Percentiles rank a stretch among this genome's conserved stretches.
Conservation (phyloP, 2,888 invertebrate species). For the Pinctada fucata region DNA sequence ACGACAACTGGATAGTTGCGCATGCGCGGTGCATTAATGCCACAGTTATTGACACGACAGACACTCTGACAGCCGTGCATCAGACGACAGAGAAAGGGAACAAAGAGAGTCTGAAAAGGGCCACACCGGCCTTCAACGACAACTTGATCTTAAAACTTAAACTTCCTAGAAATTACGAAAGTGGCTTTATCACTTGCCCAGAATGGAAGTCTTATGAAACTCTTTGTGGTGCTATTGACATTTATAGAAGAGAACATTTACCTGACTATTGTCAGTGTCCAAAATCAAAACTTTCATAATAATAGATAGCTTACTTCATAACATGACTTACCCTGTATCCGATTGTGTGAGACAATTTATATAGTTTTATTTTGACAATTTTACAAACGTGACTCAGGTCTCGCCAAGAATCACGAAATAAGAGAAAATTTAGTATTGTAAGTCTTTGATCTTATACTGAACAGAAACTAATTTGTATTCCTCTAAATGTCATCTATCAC, state of each 20-base stretch:
- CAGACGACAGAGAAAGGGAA: slow-evolving; percentile 39
- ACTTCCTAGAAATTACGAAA: slow-evolving; percentile 16
- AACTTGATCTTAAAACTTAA: slow-evolving; percentile 20
- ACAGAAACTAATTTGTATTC: too few relatives aligned
- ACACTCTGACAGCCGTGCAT: slow-evolving; percentile 35
- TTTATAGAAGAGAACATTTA: slow-evolving; percentile 9
- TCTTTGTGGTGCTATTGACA: slow-evolving; percentile 32
- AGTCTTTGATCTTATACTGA: neutral
- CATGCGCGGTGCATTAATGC: slow-evolving; percentile 28
- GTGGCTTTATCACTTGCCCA: slow-evolving; percentile 31
- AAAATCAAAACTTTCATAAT: neutral
- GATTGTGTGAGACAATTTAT: too few relatives aligned
- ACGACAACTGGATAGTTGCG: slow-evolving; percentile 40
- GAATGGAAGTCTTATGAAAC: slow-evolving; percentile 27
- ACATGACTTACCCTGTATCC: too few relatives aligned
- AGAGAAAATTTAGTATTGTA: neutral
- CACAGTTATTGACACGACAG: slow-evolving; percentile 34
- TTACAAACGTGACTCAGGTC: too few relatives aligned
- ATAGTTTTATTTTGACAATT: too few relatives aligned
- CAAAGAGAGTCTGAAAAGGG: slow-evolving; percentile 26
- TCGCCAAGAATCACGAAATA: too few relatives aligned
- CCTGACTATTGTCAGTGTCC: slow-evolving; percentile 14
- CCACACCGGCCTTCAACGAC: slow-evolving; percentile 31
- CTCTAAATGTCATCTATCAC: too few relatives aligned
- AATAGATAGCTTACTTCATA: too few relatives aligned